Conservation (phyloP, 2,888 invertebrate species). For the Microchrysa polita region DNA sequence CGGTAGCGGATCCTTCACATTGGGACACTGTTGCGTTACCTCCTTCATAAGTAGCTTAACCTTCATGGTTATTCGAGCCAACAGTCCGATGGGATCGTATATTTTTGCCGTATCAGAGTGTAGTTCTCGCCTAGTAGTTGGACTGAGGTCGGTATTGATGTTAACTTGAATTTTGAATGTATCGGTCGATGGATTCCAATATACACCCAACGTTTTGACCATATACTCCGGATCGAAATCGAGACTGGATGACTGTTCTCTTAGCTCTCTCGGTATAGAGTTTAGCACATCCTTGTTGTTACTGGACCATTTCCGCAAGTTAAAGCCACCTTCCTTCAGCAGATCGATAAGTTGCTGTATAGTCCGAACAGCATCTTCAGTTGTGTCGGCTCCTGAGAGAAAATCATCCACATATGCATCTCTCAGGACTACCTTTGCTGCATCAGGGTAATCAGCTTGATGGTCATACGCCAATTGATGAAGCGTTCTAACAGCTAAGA, state of each 20-base stretch:
- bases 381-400: slow-evolving; percentile 57
- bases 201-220: slow-evolving; percentile 29
- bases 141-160: not conserved
- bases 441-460: slow-evolving; percentile 66
- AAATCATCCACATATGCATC: slow-evolving; percentile 64
- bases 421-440: slow-evolving; percentile 63
- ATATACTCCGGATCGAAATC: slow-evolving; percentile 10
- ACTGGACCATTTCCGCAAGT: slow-evolving; percentile 39
- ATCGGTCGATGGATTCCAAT: slow-evolving; percentile 39
- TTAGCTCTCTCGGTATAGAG: slow-evolving; percentile 25
- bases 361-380: not conserved
- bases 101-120: slow-evolving; percentile 47
- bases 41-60: slow-evolving; percentile 50
- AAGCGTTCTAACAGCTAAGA: slow-evolving; percentile 61
- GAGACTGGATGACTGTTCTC: not conserved
- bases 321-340: slow-evolving; percentile 32
- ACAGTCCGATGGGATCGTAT: slow-evolving; percentile 50
- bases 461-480: slow-evolving; percentile 63
- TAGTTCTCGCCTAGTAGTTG: slow-evolving; percentile 31
- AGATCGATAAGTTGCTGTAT: not conserved
- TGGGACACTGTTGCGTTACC: slow-evolving; percentile 45
- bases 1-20: slow-evolving; percentile 48
- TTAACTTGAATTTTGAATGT: not conserved
- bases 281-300: slow-evolving; percentile 24
- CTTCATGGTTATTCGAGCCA: slow-evolving; percentile 46